Base-by-base conservation (phyloP, 2,797 vertebrate species). In the Microchirus variegatus region DNA sequence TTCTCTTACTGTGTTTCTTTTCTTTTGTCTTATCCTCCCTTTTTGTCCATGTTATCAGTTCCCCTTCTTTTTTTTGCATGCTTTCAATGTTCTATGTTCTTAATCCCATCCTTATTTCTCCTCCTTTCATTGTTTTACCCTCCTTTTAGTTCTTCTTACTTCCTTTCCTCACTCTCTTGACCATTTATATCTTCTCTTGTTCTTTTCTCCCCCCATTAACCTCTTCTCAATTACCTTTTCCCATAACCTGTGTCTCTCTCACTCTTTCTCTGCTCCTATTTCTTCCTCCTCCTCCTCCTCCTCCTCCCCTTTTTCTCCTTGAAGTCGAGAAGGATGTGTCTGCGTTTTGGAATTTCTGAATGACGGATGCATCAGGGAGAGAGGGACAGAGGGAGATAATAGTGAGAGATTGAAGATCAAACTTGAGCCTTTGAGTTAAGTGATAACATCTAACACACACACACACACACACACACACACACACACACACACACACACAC, bases 361-460 rank as follows among this genome's bases (percentile, higher is more conserved):
- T 77, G 68, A 80, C 9, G 5, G 38, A 53, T 57, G 18, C 31
- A 9, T 12, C 54, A 14, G 57, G 22, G 10, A 7, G 36, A 14
- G 44, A 11, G 56, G 18, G 14, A 13, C 9, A 9, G 37, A 14
- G 44, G 11, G 61, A 19, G 14, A 14, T 52, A 10, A 9, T 19
- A 4, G 47, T 40, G 43, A 50, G 53, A 58, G 58, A 76, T 78
- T 64, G 56, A 51, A 68, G 73, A 77, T 81, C 51, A 48, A 67
- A 71, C 56, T 61, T 11, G 26, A 81, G 74, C 72, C 80, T 63
- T 80, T 63, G 42, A 80, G 69, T 82, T 64, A 66, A 73, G 60
- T 55, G 79, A 85, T 84, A 82, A 79, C 73, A 85, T 83, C 85
- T 47, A 58, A 18, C 3, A 10, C 63, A 53, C n/a, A 60, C 55